These are phyloP conservation scores for Choloepus didactylus DNA, from an alignment of 2,797 vertebrate species.

Conservation along the genomic window DNA sequence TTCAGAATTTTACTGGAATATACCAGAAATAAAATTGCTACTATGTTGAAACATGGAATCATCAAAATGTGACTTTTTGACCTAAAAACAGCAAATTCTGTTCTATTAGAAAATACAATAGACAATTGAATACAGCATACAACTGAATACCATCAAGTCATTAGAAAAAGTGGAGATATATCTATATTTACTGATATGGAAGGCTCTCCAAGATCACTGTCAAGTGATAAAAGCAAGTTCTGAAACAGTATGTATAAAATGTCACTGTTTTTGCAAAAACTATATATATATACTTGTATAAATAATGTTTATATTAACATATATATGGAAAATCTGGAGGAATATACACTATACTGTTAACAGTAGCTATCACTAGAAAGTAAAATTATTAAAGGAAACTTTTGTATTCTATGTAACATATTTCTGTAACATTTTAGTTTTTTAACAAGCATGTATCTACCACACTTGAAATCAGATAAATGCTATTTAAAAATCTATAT, in stretches of 20 bases:
- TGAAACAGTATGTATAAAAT: constrained; percentile 23
- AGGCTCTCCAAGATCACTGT: neutral
- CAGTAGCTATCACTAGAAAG: constrained; percentile 12
- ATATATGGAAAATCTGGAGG: neutral
- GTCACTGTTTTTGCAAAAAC: neutral
- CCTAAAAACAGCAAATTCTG: constrained; percentile 24
- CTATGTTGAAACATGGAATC: constrained; percentile 27
- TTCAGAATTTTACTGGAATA: constrained; percentile 26
- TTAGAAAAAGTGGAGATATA: neutral
- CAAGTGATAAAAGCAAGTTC: constrained; percentile 25
- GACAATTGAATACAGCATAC: constrained; percentile 15
- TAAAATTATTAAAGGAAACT: constrained; percentile 52
- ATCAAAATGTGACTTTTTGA: constrained; percentile 46
- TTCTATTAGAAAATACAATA: constrained; percentile 51
- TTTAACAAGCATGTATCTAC: neutral
- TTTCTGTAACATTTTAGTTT: constrained; percentile 37
- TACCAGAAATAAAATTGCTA: constrained; percentile 1
- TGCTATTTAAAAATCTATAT: neutral
- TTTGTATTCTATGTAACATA: constrained; percentile 2
- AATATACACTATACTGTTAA: constrained; percentile 18
- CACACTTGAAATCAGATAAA: constrained; percentile 57
- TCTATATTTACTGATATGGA: neutral
- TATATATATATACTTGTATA: neutral
- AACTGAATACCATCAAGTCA: neutral
- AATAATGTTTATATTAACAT: neutral